Percentiles rank a stretch among this genome's conserved stretches.
Evolutionary conservation across 2,888 invertebrate genomes (phyloP).

Genomic region (Parnassius mnemosyne): DNA sequence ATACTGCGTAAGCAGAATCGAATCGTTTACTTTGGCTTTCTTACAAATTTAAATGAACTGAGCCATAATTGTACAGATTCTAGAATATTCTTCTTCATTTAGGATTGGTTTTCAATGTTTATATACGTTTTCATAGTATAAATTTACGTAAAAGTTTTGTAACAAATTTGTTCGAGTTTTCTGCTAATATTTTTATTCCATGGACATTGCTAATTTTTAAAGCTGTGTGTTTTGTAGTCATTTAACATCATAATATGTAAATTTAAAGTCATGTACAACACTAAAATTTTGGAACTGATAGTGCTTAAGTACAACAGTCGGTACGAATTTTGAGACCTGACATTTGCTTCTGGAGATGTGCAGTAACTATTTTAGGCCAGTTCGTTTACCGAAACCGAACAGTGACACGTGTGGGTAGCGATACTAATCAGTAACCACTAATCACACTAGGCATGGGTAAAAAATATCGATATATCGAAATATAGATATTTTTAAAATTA

Average conservation of each 20-base stretch:
- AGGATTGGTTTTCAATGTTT: conserved; percentile 40
- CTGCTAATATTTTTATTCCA: conserved; percentile 1
- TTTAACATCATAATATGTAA: conserved; percentile 23
- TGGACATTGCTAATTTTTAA: conserved; percentile 1
- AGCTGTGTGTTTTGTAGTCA: conserved; percentile 19
- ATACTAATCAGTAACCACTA: too few relatives aligned
- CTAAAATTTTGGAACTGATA: not conserved
- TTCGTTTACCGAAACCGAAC: too few relatives aligned
- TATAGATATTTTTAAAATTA: too few relatives aligned
- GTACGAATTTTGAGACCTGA: too few relatives aligned
- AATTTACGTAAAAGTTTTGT: conserved; percentile 32
- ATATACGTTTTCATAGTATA: conserved; percentile 56
- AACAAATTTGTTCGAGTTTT: conserved; percentile 7
- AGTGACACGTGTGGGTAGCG: too few relatives aligned
- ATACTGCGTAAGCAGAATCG: too few relatives aligned
- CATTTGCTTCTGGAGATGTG: not conserved
- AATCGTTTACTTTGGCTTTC: too few relatives aligned
- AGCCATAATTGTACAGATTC: too few relatives aligned
- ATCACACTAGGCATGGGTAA: too few relatives aligned
- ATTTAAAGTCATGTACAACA: conserved; percentile 16
- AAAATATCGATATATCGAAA: too few relatives aligned
- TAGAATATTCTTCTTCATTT: not conserved
- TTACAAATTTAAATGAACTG: too few relatives aligned
- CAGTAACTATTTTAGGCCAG: conserved; percentile 7
- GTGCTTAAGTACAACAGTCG: not conserved